Evolutionary conservation across 1,140 invertebrate genomes (phyloP), one percentile per base, ranked within the genome.

Genomic region (Colletes latitarsis): DNA sequence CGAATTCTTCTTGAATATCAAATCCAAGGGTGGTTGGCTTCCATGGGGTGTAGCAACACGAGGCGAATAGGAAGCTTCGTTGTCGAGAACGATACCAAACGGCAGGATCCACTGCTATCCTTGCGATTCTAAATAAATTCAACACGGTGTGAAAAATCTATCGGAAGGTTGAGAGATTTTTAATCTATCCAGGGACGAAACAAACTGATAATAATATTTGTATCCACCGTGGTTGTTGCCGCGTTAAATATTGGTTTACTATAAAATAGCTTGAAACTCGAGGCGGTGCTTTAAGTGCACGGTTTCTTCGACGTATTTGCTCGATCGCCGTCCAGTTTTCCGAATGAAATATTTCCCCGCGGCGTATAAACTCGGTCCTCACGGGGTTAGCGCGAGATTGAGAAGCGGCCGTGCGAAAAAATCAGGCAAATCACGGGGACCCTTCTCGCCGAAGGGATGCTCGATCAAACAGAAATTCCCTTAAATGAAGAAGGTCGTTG

Each of bases 381-480:
- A 52, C 39, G 52, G 68, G 75, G 63, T 77, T 87, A 84, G 73
- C 73, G 64, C 41, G 81, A 84, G 87, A 85, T 87, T 79, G 81
- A 84, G 88, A 64, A 53, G 84, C 86, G 86, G 73, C 78, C 88
- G 88, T 89, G 88, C 84, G 88, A 88, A 85, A 89, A 82, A 89
- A 89, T 88, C 86, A 84, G 77, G 76, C 85, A 87, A 88, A 88
- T 88, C 86, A 87, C 82, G 72, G 72, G 62, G 68, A 80, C 82
- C 86, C 85, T 86, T 84, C 76, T 84, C 79, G 67, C 63, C 85
- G 82, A 76, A 82, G 85, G 67, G 78, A 82, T 74, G 76, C 85
- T 84, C 82, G 85, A 88, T 84, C 86, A 80, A 87, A 88, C 85
- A 84, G 86, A 87, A 84, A 82, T 82, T 84, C 79, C 60, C 64